These are phyloP conservation scores for Drosophila guanche DNA, from an alignment of 1,140 invertebrate genomes.

Conservation along the genomic window DNA sequence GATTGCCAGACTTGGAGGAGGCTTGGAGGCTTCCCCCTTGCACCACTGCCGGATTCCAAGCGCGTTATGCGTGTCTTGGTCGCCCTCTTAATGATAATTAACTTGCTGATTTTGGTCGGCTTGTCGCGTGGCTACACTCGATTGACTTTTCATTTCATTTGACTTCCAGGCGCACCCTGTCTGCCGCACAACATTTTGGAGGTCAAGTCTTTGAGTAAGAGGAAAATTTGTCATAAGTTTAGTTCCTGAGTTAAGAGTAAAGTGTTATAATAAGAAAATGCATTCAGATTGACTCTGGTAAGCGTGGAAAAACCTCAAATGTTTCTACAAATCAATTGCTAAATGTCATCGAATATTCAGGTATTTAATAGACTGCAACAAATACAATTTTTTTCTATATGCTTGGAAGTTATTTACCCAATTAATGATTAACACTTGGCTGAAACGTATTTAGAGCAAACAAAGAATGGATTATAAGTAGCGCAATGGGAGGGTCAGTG, in stretches of 20 bases:
- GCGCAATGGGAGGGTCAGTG: too few species aligned
- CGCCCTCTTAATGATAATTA: conserved; percentile 56
- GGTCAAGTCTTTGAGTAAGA: conserved; percentile 21
- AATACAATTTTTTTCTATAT: too few species aligned
- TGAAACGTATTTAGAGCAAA: too few species aligned
- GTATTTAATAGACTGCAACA: too few species aligned
- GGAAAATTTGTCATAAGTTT: conserved; percentile 30
- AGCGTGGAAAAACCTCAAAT: too few species aligned
- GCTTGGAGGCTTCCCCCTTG: background rate
- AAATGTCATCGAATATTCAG: too few species aligned
- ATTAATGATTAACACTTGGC: too few species aligned
- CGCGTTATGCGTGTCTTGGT: conserved; percentile 56
- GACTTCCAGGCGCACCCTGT: conserved; percentile 13
- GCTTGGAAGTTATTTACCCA: too few species aligned
- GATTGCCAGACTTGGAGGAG: conserved; percentile 46
- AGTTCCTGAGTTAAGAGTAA: conserved; percentile 6
- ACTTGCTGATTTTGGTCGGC: conserved; percentile 54
- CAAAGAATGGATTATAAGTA: too few species aligned
- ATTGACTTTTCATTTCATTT: conserved; percentile 47
- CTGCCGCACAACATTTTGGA: background rate
- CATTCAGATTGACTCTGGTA: too few species aligned
- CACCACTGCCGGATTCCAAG: conserved; percentile 33
- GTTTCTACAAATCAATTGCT: too few species aligned
- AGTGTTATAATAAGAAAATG: conserved; percentile 13
- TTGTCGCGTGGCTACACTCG: conserved; percentile 68